Evolutionary conservation across 1,140 invertebrate genomes (phyloP), one percentile per base, ranked within the genome.

Genomic region (Drosophila melanica): DNA sequence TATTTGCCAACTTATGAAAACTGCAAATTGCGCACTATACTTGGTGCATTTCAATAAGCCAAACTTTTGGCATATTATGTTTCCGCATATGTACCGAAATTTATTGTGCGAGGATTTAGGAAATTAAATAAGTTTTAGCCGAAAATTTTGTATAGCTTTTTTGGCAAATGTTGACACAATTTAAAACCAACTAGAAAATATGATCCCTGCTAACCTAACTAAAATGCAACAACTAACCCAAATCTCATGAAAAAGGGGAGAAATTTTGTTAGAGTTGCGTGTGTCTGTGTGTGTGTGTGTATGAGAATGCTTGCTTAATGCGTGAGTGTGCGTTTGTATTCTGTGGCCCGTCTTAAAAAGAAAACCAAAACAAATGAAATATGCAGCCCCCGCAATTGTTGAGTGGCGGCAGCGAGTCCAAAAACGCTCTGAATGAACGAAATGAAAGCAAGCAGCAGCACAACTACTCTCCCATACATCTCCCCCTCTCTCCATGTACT

Each of bases 291-390:
- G 35, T 39, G 45, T 65, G 14, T 58, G 30, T 57, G 30, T 27
- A 4, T 27, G 27, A 62, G 39, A 39, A 50, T 62, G 58, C 58
- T 41, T 50, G 48, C 12, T 41, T 16, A 33, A 37, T 51, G 12
- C 27, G 12, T 30, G 18, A 54, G 11, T 48, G 27, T 42, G 18
- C 59, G n/a, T 48, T 18, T 42, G 37, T 66, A 20, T 71, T 18
- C n/a, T 77, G 44, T 65, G 53, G 66, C 42, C 63, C 64, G 79
- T 62, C 54, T 70, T 55, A 50, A 45, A 75, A 58, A 39, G 35
- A 76, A 74, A 73, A 68, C 45, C 63, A 58, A 74, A 84, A 60
- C 67, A 84, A 81, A 81, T 81, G 70, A 77, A 74, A 80, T 80
- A 85, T 84, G 73, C 77, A 85, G 53, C 27, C 42, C 53, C 47